Percentiles rank a stretch among this genome's conserved stretches.
phyloP scores from a whole-genome alignment of 1,140 invertebrate genomes.

The Riptortus pedestris region DNA sequence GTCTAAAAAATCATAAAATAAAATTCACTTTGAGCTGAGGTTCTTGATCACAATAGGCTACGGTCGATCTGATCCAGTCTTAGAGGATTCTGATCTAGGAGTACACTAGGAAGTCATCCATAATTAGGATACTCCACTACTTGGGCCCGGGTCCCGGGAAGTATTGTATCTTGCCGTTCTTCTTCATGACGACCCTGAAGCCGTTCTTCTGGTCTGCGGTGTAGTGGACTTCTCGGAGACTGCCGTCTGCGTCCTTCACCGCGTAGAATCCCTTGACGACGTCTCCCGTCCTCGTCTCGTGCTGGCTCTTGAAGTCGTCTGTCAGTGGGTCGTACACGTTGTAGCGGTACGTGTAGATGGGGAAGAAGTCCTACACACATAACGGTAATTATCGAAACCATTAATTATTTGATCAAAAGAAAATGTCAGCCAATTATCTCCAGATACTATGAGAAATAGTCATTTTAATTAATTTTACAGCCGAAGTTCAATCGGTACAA shows the following conservation, averaged over 20 bases:
- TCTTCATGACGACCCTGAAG: background rate
- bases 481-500: too few species aligned
- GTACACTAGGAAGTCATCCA: too few species aligned
- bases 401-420: background rate
- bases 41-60: too few species aligned
- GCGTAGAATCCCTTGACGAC: constrained; percentile 18
- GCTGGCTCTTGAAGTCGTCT: constrained; percentile 41
- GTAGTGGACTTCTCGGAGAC: constrained; percentile 6
- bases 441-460: too few species aligned
- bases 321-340: constrained; percentile 44
- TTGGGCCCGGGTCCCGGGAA: background rate
- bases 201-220: constrained; percentile 17
- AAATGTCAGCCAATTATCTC: too few species aligned
- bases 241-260: constrained; percentile 17
- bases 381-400: background rate
- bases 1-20: too few species aligned
- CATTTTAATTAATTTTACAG: too few species aligned
- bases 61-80: too few species aligned
- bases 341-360: constrained; percentile 44
- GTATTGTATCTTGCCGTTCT: background rate
- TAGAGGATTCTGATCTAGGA: too few species aligned
- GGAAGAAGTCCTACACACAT: constrained; percentile 5
- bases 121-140: too few species aligned
- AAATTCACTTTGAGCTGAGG: too few species aligned
- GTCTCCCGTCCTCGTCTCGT: constrained; percentile 35